phyloP scores from a whole-genome alignment of 2,113 vertebrate species.

The Myocastor coypus region DNA sequence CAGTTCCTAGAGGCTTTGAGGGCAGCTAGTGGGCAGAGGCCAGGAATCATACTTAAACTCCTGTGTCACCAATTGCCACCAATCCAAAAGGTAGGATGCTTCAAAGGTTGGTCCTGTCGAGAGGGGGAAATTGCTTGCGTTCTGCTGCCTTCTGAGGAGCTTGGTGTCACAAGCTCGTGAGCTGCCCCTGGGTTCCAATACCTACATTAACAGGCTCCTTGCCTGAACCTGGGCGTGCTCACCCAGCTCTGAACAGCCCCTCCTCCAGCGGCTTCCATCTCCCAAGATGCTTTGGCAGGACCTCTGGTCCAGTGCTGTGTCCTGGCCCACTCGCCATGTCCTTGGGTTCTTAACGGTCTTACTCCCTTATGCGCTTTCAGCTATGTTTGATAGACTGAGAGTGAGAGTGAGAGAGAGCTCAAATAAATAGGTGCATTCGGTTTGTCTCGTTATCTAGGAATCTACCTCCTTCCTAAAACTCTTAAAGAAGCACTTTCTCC shows the following conservation, averaged over 20 bases:
- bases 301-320: not conserved
- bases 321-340: not conserved
- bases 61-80: not conserved
- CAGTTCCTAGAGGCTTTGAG: not conserved
- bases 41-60: not conserved
- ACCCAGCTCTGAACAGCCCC: not conserved
- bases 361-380: constrained; percentile 17
- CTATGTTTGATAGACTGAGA: not conserved
- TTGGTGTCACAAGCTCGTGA: not conserved
- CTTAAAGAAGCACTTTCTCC: constrained; percentile 10
- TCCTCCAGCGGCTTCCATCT: not conserved
- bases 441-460: not conserved
- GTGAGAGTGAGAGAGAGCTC: not conserved
- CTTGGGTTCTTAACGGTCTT: not conserved
- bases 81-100: not conserved
- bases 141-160: not conserved
- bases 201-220: not conserved
- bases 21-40: not conserved
- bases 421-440: constrained; percentile 13
- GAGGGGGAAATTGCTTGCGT: not conserved
- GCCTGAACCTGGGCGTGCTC: not conserved
- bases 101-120: not conserved
- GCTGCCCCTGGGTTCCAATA: not conserved
- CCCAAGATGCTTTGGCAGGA: not conserved
- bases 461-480: not conserved